A percentile compares a stretch with the other conserved stretches of the same genome.
These are phyloP conservation scores for Otolemur crassicaudatus DNA, from an alignment of 2,797 vertebrate species.

Conservation along the genomic window DNA sequence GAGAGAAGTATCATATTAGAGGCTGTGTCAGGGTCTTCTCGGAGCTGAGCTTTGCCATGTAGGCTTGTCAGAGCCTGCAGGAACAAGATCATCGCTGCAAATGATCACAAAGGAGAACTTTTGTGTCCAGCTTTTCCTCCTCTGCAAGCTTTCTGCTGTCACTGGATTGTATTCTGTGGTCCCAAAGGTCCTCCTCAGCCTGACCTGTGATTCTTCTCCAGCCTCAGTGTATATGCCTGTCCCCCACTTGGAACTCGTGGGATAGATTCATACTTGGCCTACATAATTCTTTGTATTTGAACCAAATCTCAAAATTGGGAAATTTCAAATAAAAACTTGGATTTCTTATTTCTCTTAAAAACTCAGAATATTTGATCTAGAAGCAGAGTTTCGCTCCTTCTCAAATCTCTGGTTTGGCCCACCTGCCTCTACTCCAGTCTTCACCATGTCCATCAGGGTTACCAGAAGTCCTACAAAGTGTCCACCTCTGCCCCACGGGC, in stretches of 20 bases:
- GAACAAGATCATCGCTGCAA: not conserved
- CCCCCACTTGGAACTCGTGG: not conserved
- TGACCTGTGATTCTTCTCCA: not conserved
- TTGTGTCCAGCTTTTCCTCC: not conserved
- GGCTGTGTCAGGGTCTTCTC: not conserved
- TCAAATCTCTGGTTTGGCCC: no score
- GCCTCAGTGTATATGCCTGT: not conserved
- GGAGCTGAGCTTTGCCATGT: not conserved
- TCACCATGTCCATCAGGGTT: no score
- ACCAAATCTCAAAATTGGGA: not conserved
- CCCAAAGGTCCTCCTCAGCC: not conserved
- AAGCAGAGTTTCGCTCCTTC: no score
- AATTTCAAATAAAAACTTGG: not conserved
- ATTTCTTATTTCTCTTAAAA: not conserved
- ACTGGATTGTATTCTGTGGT: not conserved
- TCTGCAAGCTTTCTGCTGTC: not conserved
- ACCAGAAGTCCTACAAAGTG: no score
- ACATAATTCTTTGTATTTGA: not conserved
- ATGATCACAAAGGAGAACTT: slow-evolving; percentile 15
- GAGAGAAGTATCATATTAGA: not conserved
- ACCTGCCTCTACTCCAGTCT: no score
- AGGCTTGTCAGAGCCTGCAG: not conserved
- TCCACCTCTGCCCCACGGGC: no score
- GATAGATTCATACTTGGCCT: not conserved
- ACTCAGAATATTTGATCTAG: no score